A percentile compares a stretch with the other conserved stretches of the same genome.
Evolutionary conservation across 2,113 vertebrate genomes (phyloP).

Genomic region (Cynocephalus volans): DNA sequence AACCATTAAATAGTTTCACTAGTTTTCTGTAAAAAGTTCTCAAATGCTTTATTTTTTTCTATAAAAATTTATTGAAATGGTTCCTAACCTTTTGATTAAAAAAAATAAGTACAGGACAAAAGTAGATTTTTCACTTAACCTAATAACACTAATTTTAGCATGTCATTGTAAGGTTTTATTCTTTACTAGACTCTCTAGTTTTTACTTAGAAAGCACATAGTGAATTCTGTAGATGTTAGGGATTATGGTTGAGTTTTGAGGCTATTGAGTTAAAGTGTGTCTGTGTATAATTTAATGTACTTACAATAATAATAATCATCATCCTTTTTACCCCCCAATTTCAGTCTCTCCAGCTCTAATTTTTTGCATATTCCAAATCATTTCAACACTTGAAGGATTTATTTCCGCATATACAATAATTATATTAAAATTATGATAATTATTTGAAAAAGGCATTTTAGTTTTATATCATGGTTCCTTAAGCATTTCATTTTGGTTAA

Average conservation of each 20-base stretch:
- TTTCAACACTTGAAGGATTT: slow-evolving; percentile 34
- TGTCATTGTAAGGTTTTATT: neutral
- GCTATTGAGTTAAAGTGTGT: neutral
- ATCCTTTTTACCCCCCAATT: neutral
- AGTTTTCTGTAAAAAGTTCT: slow-evolving; percentile 29
- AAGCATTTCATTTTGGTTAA: slow-evolving; percentile 84
- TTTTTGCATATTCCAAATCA: neutral
- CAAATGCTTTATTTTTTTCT: slow-evolving; percentile 1
- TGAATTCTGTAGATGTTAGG: neutral
- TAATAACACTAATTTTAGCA: neutral
- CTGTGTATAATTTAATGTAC: neutral
- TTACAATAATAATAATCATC: neutral
- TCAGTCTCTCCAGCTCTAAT: neutral
- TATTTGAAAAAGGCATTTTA: slow-evolving; percentile 81
- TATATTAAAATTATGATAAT: slow-evolving; percentile 26
- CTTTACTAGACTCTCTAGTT: neutral
- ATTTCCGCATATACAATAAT: slow-evolving; percentile 48
- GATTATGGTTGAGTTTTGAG: neutral
- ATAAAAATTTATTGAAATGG: neutral
- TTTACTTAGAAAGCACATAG: neutral
- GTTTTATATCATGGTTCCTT: slow-evolving; percentile 60
- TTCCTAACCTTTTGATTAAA: neutral
- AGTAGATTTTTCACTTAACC: neutral
- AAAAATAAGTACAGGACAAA: slow-evolving; percentile 34
- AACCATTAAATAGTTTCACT: neutral